Base-by-base conservation (phyloP, 2,113 vertebrate species). In the Eulacestoma nigropectus region DNA sequence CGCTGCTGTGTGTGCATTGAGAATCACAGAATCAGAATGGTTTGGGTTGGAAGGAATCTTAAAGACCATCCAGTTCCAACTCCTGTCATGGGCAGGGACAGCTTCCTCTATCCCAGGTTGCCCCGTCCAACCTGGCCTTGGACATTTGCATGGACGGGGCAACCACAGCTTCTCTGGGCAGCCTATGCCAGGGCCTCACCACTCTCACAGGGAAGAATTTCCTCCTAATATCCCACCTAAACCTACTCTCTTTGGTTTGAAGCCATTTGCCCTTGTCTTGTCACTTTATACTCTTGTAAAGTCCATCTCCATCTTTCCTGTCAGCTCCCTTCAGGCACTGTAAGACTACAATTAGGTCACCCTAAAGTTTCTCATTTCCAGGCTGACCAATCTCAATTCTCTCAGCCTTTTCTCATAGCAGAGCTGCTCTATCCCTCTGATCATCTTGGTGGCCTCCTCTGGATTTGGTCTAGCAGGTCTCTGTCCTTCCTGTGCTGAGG, bases 51-150 rank as follows among this genome's bases (percentile, higher is more conserved):
- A 55, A 49, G 7, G 12, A 20, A 42, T 10, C 9, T 62, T 47
- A 18, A 53, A 55, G 7, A 3, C 8, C 55, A 68, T 10, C 8
- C 22, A 60, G 6, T 19, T 30, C n/a, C 20, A 47, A 3, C 5
- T 2, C 5, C 29, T 30, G 11, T 39, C 20, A 32, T 26, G 46
- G 25, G 6, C 25, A 59, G 33, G 19, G 20, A 26, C 25, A 32
- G 1, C 5, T 53, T 12, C 9, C 37, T 27, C 21, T 27, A 2
- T 5, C 12, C 7, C 70, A 35, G 8, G 17, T 0, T 19, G 5
- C 20, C 25, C 13, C 0, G 0, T 46, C 69, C 70, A 62, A 0
- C 20, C 8, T 32, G 21, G 6, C 5, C 25, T 53, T 27, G 29
- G 20, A 39, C 33, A n/a, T 29, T 46, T 47, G 14, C 53, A 75